Conservation (phyloP, 2,797 vertebrate genomes). For the Momotus momota region DNA sequence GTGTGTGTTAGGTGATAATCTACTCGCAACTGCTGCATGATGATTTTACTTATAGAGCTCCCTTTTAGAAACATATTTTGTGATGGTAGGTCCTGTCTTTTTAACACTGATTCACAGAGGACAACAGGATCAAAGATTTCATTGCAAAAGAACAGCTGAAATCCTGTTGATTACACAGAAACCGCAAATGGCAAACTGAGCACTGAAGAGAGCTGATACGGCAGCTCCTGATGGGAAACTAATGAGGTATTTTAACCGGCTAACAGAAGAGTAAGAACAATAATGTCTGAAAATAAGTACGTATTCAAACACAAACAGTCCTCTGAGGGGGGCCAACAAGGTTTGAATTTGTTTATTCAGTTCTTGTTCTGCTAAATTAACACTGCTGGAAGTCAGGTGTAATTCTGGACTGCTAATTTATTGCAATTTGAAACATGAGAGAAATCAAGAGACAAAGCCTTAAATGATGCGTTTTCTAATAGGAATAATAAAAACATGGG, state of each 20-base stretch:
- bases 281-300: background rate
- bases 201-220: background rate
- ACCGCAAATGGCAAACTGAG: background rate
- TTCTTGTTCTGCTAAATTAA: background rate
- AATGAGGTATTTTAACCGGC: background rate
- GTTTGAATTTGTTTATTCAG: background rate
- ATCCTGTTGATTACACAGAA: background rate
- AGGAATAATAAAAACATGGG: background rate
- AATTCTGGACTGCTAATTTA: background rate
- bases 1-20: background rate
- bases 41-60: background rate
- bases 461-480: background rate
- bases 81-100: background rate
- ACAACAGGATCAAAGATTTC: background rate
- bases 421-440: background rate
- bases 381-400: background rate
- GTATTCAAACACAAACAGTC: background rate
- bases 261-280: background rate
- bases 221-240: background rate
- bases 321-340: background rate
- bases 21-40: background rate
- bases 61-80: constrained; percentile 3
- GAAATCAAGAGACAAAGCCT: background rate
- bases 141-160: background rate
- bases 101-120: background rate